A percentile compares a stretch with the other conserved stretches of the same genome.
Evolutionary conservation across 2,113 vertebrate genomes (phyloP).

Genomic region (Acrocephalus arundinaceus): DNA sequence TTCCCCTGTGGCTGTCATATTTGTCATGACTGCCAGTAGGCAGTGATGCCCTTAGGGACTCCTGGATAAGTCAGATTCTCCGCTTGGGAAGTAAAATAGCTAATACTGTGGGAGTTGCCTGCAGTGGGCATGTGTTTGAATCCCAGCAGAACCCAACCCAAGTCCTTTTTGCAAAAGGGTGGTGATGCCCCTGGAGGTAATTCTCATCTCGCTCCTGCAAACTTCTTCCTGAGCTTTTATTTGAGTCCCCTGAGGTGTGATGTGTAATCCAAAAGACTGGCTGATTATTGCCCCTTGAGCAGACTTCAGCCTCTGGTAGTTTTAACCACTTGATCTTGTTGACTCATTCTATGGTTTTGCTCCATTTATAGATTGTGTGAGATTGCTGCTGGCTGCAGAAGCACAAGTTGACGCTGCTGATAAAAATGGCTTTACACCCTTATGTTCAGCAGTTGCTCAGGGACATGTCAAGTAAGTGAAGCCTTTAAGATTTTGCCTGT

Average conservation of each 20-base stretch:
- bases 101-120: background rate
- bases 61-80: background rate
- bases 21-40: background rate
- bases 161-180: background rate
- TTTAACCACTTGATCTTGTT: background rate
- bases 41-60: background rate
- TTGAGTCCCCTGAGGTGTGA: background rate
- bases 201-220: background rate
- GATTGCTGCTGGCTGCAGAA: conserved; percentile 92
- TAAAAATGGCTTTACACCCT: conserved; percentile 90
- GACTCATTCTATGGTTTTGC: background rate
- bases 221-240: background rate
- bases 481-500: background rate
- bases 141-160: background rate
- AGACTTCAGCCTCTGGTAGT: background rate
- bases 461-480: conserved; percentile 87
- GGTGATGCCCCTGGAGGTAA: background rate
- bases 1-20: background rate
- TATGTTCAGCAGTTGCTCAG: conserved; percentile 88
- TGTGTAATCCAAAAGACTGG: background rate
- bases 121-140: background rate
- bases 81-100: background rate
- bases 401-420: conserved; percentile 84
- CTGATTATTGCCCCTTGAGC: background rate
- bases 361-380: conserved; percentile 86